Evolutionary conservation across 2,113 vertebrate genomes (phyloP).

Genomic region (Anoura caudifer): DNA sequence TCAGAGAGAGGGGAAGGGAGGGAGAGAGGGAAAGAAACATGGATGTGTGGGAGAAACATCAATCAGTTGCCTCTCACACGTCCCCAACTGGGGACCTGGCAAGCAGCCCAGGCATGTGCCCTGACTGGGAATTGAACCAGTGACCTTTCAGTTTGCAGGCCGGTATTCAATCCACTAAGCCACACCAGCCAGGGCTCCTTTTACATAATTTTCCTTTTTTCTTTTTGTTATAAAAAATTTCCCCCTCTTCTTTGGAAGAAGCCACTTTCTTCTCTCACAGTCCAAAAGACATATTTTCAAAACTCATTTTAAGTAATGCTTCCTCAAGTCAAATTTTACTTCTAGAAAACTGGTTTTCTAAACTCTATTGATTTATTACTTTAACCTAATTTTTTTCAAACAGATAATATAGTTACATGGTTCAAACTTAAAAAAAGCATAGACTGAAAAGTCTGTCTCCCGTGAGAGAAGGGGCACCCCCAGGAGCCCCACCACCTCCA

Average conservation of each 20-base stretch:
- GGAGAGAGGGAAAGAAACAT: too few species aligned
- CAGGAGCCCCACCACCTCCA: too few species aligned
- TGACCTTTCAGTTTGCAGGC: too few species aligned
- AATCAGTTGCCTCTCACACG: too few species aligned
- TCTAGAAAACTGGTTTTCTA: background rate
- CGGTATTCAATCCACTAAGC: too few species aligned
- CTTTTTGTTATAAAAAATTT: background rate
- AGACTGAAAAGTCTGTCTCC: background rate
- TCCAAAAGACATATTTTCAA: conserved; percentile 27
- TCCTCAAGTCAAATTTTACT: conserved; percentile 8
- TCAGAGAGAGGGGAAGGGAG: too few species aligned
- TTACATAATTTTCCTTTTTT: background rate
- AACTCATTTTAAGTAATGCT: conserved; percentile 23
- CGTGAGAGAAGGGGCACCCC: background rate
- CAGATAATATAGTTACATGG: background rate
- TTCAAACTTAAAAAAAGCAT: background rate
- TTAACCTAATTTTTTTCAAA: background rate
- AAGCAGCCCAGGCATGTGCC: too few species aligned
- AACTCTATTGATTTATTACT: background rate
- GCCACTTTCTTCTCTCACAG: background rate
- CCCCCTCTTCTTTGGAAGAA: background rate
- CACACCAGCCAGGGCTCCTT: too few species aligned
- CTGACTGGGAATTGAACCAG: too few species aligned
- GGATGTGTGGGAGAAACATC: too few species aligned
- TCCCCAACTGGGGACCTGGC: too few species aligned